Evolutionary conservation across 2,888 invertebrate species (phyloP).

Genomic region (Callyntrura guangdongensis): DNA sequence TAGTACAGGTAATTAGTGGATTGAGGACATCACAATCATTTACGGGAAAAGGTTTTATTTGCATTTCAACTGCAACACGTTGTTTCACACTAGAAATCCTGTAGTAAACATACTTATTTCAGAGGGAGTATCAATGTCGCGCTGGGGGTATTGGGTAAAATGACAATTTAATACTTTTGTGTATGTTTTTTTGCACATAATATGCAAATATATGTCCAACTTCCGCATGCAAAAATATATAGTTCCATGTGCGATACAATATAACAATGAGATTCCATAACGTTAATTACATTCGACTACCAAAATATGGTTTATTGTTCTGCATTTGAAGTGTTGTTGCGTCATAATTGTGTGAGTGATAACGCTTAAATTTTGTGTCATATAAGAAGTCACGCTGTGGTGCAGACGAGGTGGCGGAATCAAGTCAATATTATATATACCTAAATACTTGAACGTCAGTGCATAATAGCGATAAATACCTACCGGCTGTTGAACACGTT

Average conservation of each 20-base stretch:
- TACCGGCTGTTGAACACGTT: too few relatives aligned
- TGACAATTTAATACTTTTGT: background rate
- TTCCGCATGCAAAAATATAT: background rate
- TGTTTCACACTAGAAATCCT: background rate
- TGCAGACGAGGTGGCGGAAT: too few relatives aligned
- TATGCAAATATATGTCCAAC: background rate
- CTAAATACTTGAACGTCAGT: too few relatives aligned
- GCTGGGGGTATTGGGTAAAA: background rate
- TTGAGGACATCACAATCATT: slow-evolving; percentile 11
- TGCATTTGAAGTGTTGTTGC: background rate
- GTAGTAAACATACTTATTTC: too few relatives aligned
- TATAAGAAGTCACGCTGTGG: background rate
- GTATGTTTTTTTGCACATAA: background rate
- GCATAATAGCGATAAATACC: too few relatives aligned
- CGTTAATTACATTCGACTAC: background rate
- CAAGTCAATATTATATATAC: too few relatives aligned
- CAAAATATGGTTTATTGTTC: slow-evolving; percentile 14
- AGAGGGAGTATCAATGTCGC: too few relatives aligned
- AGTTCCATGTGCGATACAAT: too few relatives aligned
- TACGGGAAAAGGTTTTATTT: background rate
- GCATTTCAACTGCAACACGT: too few relatives aligned
- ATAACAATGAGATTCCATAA: slow-evolving; percentile 19
- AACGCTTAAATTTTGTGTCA: background rate
- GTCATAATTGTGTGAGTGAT: background rate
- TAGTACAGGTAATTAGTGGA: slow-evolving; percentile 6